Base-by-base conservation (phyloP, 2,113 vertebrate genomes). In the Kryptolebias marmoratus region DNA sequence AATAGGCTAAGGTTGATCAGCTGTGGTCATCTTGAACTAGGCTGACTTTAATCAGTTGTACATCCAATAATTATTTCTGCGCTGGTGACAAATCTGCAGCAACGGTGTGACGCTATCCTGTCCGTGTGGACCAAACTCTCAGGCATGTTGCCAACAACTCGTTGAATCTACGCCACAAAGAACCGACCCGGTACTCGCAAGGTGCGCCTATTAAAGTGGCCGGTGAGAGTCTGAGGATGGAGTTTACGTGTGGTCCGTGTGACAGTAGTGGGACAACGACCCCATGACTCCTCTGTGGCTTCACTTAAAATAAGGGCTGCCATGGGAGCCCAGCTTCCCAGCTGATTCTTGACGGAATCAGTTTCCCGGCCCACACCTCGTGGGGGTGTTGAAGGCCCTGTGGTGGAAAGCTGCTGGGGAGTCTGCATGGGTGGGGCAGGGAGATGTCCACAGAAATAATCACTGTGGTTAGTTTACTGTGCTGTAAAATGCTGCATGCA, bases 381-480 rank as follows among this genome's bases (percentile, higher is more conserved):
- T 58, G 22, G 22, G 22, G 22, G 22, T 71, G 66, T 61, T 54
- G 79, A 73, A 72, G 47, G n/a, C 15, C n/a, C 42, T 48, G 60
- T 78, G 75, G 74, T 67, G 79, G 73, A 66, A 70, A 62, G 39
- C 50, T 75, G 63, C 56, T 9, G 42, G 75, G 70, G 76, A 77
- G 64, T 78, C 73, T 87, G 68, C 66, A 42, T 69, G 87, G 85
- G 79, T 79, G 82, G 72, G 47, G 72, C 71, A 58, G 78, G 76
- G 78, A 16, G 82, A 72, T 76, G 76, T 75, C 81, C 80, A 72
- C 77, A 86, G 66, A 79, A 84, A 78, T 64, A 53, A 74, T 84
- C 69, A 64, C 48, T 45, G 64, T 65, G 71, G 66, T 75, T 69
- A 60, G 73, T 89, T 83, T 82, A 81, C 78, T 49, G 81, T 82